phyloP scores from a whole-genome alignment of 2,797 vertebrate genomes.

The Hafferia zeledoni region DNA sequence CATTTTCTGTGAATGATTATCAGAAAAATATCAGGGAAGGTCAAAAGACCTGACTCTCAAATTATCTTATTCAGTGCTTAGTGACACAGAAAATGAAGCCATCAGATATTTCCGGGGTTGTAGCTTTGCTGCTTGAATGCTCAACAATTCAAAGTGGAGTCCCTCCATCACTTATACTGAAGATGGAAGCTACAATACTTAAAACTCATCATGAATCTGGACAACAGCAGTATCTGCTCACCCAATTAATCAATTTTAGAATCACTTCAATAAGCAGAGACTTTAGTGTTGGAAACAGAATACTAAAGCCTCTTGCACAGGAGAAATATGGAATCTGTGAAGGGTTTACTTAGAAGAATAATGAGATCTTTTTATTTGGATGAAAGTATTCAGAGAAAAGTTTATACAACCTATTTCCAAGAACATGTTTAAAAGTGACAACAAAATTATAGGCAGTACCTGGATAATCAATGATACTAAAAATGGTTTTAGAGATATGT shows the following conservation, averaged over 20 bases:
- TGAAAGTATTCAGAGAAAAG: neutral
- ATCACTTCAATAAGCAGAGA: neutral
- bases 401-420: neutral
- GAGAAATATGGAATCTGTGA: neutral
- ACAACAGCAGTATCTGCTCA: neutral
- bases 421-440: neutral
- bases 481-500: neutral
- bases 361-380: neutral
- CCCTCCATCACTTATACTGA: neutral
- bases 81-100: neutral
- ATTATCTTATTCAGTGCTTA: neutral
- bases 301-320: neutral
- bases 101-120: neutral
- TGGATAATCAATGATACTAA: neutral
- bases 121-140: neutral
- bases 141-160: neutral
- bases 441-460: neutral
- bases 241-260: neutral
- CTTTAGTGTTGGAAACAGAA: neutral
- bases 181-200: neutral
- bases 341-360: neutral
- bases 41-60: slow-evolving; percentile 14
- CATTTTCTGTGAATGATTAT: neutral
- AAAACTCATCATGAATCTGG: neutral
- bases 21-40: neutral